A percentile compares a stretch with the other conserved stretches of the same genome.
Evolutionary conservation across 2,888 invertebrate genomes (phyloP).

Genomic region (Sceliomorpha sp.): DNA sequence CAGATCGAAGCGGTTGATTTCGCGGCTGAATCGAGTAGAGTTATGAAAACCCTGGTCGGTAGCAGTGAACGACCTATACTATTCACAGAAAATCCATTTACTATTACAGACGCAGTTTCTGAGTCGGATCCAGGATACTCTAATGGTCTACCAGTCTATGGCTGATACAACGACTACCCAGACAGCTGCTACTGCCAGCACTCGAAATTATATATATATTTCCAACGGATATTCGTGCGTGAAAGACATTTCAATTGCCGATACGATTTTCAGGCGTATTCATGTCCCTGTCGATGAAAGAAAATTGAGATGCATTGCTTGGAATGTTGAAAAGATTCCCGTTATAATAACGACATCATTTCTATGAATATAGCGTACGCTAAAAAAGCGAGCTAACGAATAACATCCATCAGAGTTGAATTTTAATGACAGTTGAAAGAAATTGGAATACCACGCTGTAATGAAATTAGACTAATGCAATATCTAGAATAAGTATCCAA

Average conservation of each 20-base stretch:
- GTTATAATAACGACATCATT: slow-evolving; percentile 53
- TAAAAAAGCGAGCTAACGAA: slow-evolving; percentile 38
- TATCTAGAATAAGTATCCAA: no score
- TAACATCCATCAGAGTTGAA: slow-evolving; percentile 21
- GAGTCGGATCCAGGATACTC: slow-evolving; percentile 69
- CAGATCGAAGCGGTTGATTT: slow-evolving; percentile 58
- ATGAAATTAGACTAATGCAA: no score
- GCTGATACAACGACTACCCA: slow-evolving; percentile 55
- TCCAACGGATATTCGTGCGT: slow-evolving; percentile 66
- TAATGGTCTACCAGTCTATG: slow-evolving; percentile 68
- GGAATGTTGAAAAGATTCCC: slow-evolving; percentile 48
- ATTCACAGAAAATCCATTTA: slow-evolving; percentile 73
- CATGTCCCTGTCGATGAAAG: slow-evolving; percentile 57
- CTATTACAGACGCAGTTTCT: slow-evolving; percentile 67
- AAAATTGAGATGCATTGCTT: slow-evolving; percentile 56
- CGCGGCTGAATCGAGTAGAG: slow-evolving; percentile 60
- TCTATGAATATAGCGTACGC: slow-evolving; percentile 45
- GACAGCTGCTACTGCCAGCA: slow-evolving; percentile 60
- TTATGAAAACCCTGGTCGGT: slow-evolving; percentile 68
- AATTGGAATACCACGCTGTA: neutral
- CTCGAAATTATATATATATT: slow-evolving; percentile 59
- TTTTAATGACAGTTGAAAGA: slow-evolving; percentile 9
- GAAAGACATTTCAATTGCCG: slow-evolving; percentile 70
- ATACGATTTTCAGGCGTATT: slow-evolving; percentile 67
- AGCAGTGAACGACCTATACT: slow-evolving; percentile 53